These are phyloP conservation scores for Lissocephala sabroskyi DNA, from an alignment of 2,888 invertebrate genomes.

Conservation along the genomic window DNA sequence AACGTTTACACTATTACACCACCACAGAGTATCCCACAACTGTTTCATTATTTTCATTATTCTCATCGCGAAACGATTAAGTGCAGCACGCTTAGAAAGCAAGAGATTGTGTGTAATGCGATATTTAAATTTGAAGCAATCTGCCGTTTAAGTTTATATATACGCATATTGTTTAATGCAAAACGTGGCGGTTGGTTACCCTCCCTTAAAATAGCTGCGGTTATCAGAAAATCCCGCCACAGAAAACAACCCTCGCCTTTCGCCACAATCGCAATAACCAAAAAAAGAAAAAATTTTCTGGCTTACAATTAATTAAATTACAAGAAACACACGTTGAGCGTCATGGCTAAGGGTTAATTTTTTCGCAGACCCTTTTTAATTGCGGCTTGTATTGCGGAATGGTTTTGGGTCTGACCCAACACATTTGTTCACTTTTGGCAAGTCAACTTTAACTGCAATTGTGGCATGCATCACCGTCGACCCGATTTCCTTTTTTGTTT, in stretches of 20 bases:
- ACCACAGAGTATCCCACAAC: conserved; percentile 8
- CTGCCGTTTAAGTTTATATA: too few species aligned
- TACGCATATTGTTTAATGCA: too few species aligned
- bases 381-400: conserved; percentile 24
- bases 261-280: not conserved
- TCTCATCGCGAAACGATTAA: conserved; percentile 59
- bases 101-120: conserved; percentile 60
- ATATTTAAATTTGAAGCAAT: conserved; percentile 51
- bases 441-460: too few species aligned
- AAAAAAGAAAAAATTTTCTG: conserved; percentile 45
- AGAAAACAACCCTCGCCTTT: conserved; percentile 26
- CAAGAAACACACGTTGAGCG: conserved; percentile 30
- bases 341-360: conserved; percentile 10
- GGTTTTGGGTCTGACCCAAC: too few species aligned
- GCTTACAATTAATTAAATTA: conserved; percentile 64
- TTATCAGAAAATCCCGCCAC: conserved; percentile 47
- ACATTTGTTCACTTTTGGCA: conserved; percentile 61
- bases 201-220: too few species aligned
- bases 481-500: too few species aligned
- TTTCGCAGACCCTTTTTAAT: conserved; percentile 23
- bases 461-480: too few species aligned
- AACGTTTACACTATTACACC: conserved; percentile 1
- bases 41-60: too few species aligned
- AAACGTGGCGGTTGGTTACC: too few species aligned
- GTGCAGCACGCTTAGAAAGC: conserved; percentile 45